Evolutionary conservation across 2,888 invertebrate genomes (phyloP).

Genomic region (Notodonta dromedarius): DNA sequence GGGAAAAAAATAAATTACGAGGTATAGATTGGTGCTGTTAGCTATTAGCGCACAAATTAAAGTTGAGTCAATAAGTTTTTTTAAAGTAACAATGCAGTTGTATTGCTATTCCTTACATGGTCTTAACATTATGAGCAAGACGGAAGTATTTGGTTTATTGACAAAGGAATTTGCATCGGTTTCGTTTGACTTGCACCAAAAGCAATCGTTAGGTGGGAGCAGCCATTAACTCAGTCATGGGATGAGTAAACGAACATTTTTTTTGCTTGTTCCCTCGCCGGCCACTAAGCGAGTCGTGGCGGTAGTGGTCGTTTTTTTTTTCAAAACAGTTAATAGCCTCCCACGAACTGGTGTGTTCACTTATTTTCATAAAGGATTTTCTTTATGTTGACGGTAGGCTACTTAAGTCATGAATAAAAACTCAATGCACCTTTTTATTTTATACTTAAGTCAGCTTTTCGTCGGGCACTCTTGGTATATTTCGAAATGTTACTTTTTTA

Average conservation of each 20-base stretch:
- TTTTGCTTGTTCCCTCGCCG: constrained; percentile 53
- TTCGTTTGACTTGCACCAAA: constrained; percentile 18
- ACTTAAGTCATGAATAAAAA: too few species aligned
- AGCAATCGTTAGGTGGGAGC: constrained; percentile 45
- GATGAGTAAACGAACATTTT: constrained; percentile 56
- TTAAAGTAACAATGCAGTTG: too few species aligned
- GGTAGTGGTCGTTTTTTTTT: constrained; percentile 48
- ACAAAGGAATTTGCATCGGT: not conserved
- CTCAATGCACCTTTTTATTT: not conserved
- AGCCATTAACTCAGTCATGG: constrained; percentile 66
- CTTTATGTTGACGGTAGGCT: not conserved
- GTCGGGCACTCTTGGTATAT: too few species aligned
- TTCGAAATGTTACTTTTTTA: too few species aligned
- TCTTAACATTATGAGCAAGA: too few species aligned
- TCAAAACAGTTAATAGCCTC: constrained; percentile 52
- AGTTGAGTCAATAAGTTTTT: too few species aligned
- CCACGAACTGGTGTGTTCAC: constrained; percentile 23
- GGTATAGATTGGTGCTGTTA: too few species aligned
- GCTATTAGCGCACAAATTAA: too few species aligned
- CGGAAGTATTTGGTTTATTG: too few species aligned
- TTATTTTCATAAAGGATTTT: constrained; percentile 8
- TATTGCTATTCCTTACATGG: too few species aligned
- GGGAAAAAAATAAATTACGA: too few species aligned
- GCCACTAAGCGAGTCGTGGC: constrained; percentile 52
- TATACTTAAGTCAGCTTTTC: too few species aligned